Evolutionary conservation across 30 jellyfish, hydroid and myxozoan genomes (phyloP).

Genomic region (Catostylus mosaicus): DNA sequence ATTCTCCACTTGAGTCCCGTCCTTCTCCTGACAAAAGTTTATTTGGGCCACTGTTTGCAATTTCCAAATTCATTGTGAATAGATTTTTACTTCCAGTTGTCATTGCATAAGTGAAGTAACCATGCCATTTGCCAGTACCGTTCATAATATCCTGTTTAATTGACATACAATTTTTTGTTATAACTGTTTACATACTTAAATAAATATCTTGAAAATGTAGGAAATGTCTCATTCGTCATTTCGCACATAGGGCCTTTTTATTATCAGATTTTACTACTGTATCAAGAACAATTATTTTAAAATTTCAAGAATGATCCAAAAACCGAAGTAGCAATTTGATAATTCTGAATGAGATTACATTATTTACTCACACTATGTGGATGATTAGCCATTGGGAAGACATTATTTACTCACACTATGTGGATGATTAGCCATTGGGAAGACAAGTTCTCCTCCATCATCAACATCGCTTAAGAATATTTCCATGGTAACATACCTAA

Average conservation of each 20-base stretch:
- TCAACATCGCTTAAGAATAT: constrained; percentile 84
- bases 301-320: no score
- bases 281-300: no score
- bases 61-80: constrained; percentile 56
- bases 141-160: constrained; percentile 67
- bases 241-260: no score
- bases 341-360: no score
- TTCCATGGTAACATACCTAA: constrained; percentile 78
- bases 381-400: constrained; percentile 85
- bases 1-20: constrained; percentile 81
- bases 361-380: constrained; percentile 45
- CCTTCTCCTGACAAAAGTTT: constrained; percentile 80
- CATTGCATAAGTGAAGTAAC: constrained; percentile 87
- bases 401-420: constrained; percentile 47
- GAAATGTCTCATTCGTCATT: no score
- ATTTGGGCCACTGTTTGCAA: constrained; percentile 73
- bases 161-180: no score
- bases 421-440: constrained; percentile 85
- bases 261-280: no score
- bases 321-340: no score
- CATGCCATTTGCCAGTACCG: constrained; percentile 94
- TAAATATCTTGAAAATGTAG: no score
- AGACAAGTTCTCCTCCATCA: constrained; percentile 93
- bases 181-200: background rate
- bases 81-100: constrained; percentile 89